Evolutionary conservation across 2,797 vertebrate genomes (phyloP).

Genomic region (Melanotaenia trifasciata): DNA sequence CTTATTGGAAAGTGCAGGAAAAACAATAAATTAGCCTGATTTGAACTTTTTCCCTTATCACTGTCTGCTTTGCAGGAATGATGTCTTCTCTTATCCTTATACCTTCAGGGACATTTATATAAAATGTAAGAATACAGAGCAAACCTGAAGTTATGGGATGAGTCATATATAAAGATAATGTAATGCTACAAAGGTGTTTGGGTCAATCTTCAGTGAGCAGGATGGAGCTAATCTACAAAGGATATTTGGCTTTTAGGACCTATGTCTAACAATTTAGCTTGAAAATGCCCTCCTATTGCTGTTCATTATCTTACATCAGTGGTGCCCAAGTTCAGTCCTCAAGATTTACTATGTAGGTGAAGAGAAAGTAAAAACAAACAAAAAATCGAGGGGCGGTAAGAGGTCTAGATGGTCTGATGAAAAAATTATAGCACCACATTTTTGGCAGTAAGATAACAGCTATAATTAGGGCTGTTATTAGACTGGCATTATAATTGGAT

Average conservation of each 20-base stretch:
- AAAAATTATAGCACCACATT: too few relatives aligned
- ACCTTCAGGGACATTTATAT: neutral
- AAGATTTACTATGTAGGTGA: too few relatives aligned
- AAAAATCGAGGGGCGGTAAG: too few relatives aligned
- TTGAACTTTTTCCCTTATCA: slow-evolving; percentile 19
- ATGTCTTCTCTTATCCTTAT: neutral
- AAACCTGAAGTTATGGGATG: neutral
- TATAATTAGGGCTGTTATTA: too few relatives aligned
- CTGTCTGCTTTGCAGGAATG: neutral
- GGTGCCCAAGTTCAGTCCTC: too few relatives aligned
- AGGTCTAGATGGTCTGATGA: too few relatives aligned
- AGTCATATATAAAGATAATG: neutral
- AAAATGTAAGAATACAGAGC: neutral
- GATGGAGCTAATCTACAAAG: neutral
- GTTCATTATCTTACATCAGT: too few relatives aligned
- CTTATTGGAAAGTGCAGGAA: slow-evolving; percentile 9
- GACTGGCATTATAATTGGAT: too few relatives aligned
- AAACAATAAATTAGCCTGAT: slow-evolving; percentile 12
- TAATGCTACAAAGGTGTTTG: neutral
- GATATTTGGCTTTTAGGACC: neutral
- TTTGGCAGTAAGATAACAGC: too few relatives aligned
- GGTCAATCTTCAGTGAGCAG: neutral
- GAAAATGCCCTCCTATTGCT: too few relatives aligned
- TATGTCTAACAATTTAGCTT: neutral
- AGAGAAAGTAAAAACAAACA: too few relatives aligned